A percentile compares a stretch with the other conserved stretches of the same genome.
These are phyloP conservation scores for Nemopilema nomurai DNA, from an alignment of 30 jellyfish, hydroid and myxozoan species.

Conservation along the genomic window DNA sequence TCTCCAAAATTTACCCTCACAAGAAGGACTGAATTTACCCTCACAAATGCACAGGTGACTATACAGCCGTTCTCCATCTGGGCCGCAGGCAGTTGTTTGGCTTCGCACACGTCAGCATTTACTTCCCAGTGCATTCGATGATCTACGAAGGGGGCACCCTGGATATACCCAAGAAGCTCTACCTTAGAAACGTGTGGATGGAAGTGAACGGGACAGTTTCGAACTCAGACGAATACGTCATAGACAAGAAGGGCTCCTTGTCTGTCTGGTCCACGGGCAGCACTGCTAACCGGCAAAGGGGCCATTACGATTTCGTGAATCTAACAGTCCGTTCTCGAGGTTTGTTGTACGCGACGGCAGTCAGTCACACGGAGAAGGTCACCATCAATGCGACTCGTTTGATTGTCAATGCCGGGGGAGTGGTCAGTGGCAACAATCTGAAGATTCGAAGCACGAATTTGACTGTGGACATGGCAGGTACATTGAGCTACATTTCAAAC, in stretches of 20 bases:
- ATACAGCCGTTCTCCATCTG: constrained; percentile 52
- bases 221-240: constrained; percentile 46
- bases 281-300: constrained; percentile 20
- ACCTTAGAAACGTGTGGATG: constrained; percentile 66
- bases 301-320: constrained; percentile 42
- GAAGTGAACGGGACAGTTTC: constrained; percentile 71
- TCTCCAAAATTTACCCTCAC: too few species aligned
- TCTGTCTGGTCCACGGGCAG: constrained; percentile 59
- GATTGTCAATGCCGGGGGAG: constrained; percentile 65
- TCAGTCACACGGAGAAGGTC: background rate
- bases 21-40: background rate
- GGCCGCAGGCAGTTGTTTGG: constrained; percentile 59
- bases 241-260: constrained; percentile 52
- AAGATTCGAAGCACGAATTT: constrained; percentile 39
- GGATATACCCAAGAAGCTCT: constrained; percentile 52
- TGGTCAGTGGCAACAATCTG: constrained; percentile 45
- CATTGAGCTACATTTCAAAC: background rate
- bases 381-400: constrained; percentile 13
- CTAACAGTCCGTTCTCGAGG: constrained; percentile 62
- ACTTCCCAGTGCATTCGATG: constrained; percentile 60
- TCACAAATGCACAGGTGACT: constrained; percentile 39
- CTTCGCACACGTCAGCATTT: constrained; percentile 24
- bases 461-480: constrained; percentile 73
- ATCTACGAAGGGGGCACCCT: constrained; percentile 43
- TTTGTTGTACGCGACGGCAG: constrained; percentile 30